phyloP scores from a whole-genome alignment of 2,888 invertebrate species.

The Drosophila sordidula region DNA sequence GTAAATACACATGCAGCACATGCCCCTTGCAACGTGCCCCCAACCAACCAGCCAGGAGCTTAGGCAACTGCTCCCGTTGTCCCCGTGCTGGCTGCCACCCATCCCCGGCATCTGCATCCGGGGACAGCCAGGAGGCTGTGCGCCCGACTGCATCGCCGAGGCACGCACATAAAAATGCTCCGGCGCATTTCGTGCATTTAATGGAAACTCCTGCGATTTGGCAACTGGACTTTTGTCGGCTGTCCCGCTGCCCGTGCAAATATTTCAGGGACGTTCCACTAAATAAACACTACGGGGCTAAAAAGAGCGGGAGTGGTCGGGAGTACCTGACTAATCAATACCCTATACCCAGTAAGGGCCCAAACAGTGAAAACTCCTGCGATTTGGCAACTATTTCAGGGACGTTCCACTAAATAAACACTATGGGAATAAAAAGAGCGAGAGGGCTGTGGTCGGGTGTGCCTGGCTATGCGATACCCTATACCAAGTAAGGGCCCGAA shows the following conservation, averaged over 20 bases:
- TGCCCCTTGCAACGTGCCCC: constrained; percentile 19
- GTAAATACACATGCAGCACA: constrained; percentile 74
- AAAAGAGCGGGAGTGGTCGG: background rate
- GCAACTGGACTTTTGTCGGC: constrained; percentile 12
- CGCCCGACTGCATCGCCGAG: constrained; percentile 26
- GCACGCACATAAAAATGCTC: constrained; percentile 60
- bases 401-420: too few relatives aligned
- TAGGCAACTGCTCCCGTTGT: constrained; percentile 37
- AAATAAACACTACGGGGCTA: background rate
- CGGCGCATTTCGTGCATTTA: constrained; percentile 64
- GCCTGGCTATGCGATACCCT: too few relatives aligned
- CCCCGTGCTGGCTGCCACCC: constrained; percentile 6
- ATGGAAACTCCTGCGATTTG: constrained; percentile 49
- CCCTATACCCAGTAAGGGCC: too few relatives aligned
- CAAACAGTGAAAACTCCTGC: too few relatives aligned
- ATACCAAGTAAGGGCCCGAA: too few relatives aligned
- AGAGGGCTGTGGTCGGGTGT: too few relatives aligned
- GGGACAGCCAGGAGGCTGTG: background rate
- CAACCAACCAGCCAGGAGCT: constrained; percentile 42
- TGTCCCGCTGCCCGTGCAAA: background rate
- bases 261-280: background rate
- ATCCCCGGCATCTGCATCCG: constrained; percentile 14
- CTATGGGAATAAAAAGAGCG: too few relatives aligned
- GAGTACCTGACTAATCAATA: too few relatives aligned
- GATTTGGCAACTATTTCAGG: too few relatives aligned